Evolutionary conservation across 2,888 invertebrate species (phyloP).

Genomic region (Euplagia quadripunctaria): DNA sequence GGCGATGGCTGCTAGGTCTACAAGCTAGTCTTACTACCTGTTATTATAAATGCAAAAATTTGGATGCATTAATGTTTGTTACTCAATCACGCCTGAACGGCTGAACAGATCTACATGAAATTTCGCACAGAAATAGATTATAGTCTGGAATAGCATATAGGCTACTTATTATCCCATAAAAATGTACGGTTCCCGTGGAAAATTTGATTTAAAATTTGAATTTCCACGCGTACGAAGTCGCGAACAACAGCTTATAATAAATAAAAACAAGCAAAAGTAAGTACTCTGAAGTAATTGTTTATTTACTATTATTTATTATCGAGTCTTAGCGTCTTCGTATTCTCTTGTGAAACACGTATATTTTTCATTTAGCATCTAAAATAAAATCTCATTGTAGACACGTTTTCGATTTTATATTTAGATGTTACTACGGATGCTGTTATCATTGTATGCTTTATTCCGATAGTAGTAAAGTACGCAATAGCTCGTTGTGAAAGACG

Average conservation of each 20-base stretch:
- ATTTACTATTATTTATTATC: constrained; percentile 9
- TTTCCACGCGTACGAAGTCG: too few relatives aligned
- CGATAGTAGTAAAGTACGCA: constrained; percentile 28
- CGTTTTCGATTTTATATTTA: constrained; percentile 40
- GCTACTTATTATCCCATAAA: too few relatives aligned
- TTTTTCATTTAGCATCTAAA: constrained; percentile 27
- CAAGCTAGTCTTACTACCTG: too few relatives aligned
- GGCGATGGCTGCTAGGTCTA: neutral
- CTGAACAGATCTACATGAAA: too few relatives aligned
- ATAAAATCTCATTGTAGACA: constrained; percentile 45
- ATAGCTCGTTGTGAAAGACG: constrained; percentile 13
- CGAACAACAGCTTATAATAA: neutral
- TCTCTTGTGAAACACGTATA: neutral
- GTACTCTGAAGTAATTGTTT: constrained; percentile 20
- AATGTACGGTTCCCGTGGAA: too few relatives aligned
- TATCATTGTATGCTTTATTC: constrained; percentile 30
- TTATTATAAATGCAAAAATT: too few relatives aligned
- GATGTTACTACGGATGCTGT: constrained; percentile 31
- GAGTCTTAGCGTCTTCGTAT: neutral
- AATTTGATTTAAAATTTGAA: too few relatives aligned
- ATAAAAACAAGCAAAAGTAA: constrained; percentile 3
- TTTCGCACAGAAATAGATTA: too few relatives aligned
- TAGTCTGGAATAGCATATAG: too few relatives aligned
- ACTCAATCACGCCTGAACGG: too few relatives aligned
- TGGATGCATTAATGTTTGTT: too few relatives aligned